Evolutionary conservation across 2,797 vertebrate species (phyloP).

Genomic region (Amphiprion clarkii): DNA sequence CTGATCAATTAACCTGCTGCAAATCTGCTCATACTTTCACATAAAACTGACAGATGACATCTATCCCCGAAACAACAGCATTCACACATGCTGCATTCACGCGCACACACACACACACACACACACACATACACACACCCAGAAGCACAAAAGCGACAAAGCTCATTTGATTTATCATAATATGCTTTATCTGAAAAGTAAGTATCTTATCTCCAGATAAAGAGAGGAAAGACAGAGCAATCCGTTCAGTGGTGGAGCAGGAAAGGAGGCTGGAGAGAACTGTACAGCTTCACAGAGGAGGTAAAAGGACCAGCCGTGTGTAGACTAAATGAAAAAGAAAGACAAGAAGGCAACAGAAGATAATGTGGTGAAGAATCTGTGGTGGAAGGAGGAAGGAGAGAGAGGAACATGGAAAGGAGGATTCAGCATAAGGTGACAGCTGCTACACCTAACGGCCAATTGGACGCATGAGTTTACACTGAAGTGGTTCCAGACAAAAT

Average conservation of each 20-base stretch:
- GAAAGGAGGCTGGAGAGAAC: conserved; percentile 48
- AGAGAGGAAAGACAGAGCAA: conserved; percentile 80
- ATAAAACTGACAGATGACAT: conserved; percentile 51
- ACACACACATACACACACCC: conserved; percentile 40
- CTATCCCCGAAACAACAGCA: conserved; percentile 58
- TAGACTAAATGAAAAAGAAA: not conserved
- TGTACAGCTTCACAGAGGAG: not conserved
- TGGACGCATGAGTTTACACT: not conserved
- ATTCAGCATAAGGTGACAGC: conserved; percentile 18
- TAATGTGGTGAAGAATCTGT: not conserved
- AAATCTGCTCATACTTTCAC: conserved; percentile 34
- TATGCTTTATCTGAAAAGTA: conserved; percentile 91
- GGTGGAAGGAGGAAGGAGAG: conserved; percentile 8
- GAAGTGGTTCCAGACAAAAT: not conserved
- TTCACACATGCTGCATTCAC: conserved; percentile 5
- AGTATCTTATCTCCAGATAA: conserved; percentile 89
- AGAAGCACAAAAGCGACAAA: conserved; percentile 71
- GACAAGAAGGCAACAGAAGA: conserved; percentile 18
- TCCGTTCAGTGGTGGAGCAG: conserved; percentile 63
- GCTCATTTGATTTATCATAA: conserved; percentile 88
- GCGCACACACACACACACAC: conserved; percentile 8
- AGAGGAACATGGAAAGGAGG: conserved; percentile 11
- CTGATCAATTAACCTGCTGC: conserved; percentile 13
- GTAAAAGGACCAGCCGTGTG: not conserved
- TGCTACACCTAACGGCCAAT: conserved; percentile 10